Evolutionary conservation across 2,888 invertebrate species (phyloP).

Genomic region (Heliconius aoede): DNA sequence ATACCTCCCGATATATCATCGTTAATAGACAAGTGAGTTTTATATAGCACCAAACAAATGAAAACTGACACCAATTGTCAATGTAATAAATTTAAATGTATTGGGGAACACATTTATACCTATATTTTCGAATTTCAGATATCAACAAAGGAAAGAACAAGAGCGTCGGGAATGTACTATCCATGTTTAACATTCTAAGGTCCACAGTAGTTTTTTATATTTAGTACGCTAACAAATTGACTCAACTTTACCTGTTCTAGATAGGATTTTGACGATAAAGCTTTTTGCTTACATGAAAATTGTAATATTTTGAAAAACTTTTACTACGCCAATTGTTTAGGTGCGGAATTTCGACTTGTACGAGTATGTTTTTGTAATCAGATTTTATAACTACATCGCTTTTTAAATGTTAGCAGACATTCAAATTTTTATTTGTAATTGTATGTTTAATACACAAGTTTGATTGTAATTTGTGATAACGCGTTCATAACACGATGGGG

Average conservation of each 20-base stretch:
- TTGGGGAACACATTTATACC: too few species aligned
- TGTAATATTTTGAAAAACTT: constrained; percentile 23
- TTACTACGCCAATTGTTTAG: constrained; percentile 27
- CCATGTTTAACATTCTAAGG: constrained; percentile 83
- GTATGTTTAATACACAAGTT: constrained; percentile 14
- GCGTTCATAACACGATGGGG: constrained; percentile 10
- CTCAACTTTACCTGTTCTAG: constrained; percentile 39
- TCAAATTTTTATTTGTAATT: not conserved
- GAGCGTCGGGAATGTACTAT: constrained; percentile 90
- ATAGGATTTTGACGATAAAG: constrained; percentile 41
- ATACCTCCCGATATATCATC: constrained; percentile 80
- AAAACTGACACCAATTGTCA: too few species aligned
- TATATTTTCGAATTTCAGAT: constrained; percentile 78
- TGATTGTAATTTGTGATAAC: constrained; percentile 32
- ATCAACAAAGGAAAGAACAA: constrained; percentile 88
- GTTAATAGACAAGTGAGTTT: constrained; percentile 77
- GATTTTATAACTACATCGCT: constrained; percentile 16
- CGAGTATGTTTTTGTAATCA: constrained; percentile 27
- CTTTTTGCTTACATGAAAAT: constrained; percentile 33
- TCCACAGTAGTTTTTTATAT: constrained; percentile 52
- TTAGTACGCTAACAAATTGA: constrained; percentile 37
- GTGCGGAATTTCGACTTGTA: constrained; percentile 23
- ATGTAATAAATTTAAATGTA: too few species aligned
- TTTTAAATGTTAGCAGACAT: constrained; percentile 19
- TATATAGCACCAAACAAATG: not conserved